phyloP scores from a whole-genome alignment of 2,113 vertebrate species.

The Protobothrops mucrosquamatus region DNA sequence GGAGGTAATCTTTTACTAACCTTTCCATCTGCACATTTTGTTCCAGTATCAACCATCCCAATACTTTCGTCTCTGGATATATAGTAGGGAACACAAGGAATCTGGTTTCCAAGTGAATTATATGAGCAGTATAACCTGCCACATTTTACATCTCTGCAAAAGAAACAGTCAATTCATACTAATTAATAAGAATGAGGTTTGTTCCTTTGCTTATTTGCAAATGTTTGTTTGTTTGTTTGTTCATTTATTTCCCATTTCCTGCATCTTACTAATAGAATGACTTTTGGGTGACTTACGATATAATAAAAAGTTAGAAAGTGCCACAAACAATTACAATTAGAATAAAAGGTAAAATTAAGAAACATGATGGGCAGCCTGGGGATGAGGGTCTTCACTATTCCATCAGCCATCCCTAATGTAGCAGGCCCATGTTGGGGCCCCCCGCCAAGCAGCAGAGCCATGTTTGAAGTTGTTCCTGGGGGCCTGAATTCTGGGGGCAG shows the following conservation, averaged over 20 bases:
- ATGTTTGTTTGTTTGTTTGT: no score
- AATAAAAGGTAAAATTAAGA: not conserved
- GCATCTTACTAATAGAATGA: no score
- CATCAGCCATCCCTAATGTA: no score
- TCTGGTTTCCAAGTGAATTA: not conserved
- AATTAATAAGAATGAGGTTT: not conserved
- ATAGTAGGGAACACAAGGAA: conserved; percentile 55
- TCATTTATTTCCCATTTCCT: no score
- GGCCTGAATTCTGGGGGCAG: no score
- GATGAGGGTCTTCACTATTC: no score
- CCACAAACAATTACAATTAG: no score
- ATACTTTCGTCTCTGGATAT: conserved; percentile 36
- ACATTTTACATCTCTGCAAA: conserved; percentile 76
- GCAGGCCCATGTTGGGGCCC: no score
- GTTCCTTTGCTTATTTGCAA: not conserved
- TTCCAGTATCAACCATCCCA: conserved; percentile 81
- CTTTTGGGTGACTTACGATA: no score
- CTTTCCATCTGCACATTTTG: not conserved
- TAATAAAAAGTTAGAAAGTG: no score
- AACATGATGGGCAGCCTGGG: not conserved
- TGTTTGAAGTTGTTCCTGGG: no score
- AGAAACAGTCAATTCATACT: not conserved
- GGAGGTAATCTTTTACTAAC: no score
- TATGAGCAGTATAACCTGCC: conserved; percentile 84
- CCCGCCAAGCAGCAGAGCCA: conserved; percentile 1